phyloP scores from a whole-genome alignment of 2,797 vertebrate genomes.

The Coregonus suidteri region DNA sequence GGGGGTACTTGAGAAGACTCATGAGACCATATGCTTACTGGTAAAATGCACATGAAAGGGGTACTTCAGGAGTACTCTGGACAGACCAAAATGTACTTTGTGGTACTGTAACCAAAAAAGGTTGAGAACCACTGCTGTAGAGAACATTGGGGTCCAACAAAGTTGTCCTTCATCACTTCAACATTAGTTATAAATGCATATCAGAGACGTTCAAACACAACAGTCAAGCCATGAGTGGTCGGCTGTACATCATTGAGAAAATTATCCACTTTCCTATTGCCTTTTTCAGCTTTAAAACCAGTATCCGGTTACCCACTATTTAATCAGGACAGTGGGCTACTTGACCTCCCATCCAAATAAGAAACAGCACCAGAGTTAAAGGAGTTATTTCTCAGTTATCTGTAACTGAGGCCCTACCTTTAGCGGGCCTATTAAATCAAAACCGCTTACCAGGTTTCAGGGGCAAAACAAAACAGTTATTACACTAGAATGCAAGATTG shows the following conservation, averaged over 20 bases:
- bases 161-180: not conserved
- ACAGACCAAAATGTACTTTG: too few relatives aligned
- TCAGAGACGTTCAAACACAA: not conserved
- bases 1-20: too few relatives aligned
- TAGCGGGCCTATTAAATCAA: not conserved
- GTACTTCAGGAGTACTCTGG: too few relatives aligned
- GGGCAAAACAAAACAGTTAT: not conserved
- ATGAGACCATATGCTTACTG: too few relatives aligned
- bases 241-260: conserved; percentile 7
- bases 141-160: too few relatives aligned
- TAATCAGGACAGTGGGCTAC: conserved; percentile 30
- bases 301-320: conserved; percentile 42
- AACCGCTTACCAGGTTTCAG: not conserved
- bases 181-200: not conserved
- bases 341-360: conserved; percentile 22
- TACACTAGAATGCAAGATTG: not conserved
- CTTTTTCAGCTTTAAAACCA: conserved; percentile 16
- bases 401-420: not conserved
- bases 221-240: not conserved
- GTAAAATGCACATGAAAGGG: too few relatives aligned
- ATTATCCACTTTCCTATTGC: conserved; percentile 25
- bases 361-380: not conserved
- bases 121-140: too few relatives aligned
- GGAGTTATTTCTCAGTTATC: not conserved
- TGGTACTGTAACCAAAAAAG: too few relatives aligned